Evolutionary conservation across 1,140 invertebrate genomes (phyloP).

Genomic region (Palaemon carinicauda): DNA sequence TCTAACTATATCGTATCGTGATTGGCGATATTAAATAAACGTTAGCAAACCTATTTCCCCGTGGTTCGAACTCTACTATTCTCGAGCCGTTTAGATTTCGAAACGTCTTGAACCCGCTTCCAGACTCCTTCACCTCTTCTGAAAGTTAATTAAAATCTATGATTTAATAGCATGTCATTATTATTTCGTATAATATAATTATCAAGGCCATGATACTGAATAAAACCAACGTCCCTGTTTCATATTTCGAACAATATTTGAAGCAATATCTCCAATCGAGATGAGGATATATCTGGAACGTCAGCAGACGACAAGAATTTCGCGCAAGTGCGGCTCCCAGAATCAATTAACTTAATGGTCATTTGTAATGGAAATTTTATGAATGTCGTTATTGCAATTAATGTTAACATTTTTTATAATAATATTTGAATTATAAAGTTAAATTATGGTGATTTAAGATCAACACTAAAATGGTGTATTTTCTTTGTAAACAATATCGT

Average conservation of each 20-base stretch:
- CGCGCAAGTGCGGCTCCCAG: slow-evolving; percentile 32
- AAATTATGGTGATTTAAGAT: no score
- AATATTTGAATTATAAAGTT: neutral
- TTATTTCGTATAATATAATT: neutral
- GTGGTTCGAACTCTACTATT: no score
- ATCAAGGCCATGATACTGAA: neutral
- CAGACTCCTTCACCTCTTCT: neutral
- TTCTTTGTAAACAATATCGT: no score
- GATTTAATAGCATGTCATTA: no score
- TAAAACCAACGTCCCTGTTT: neutral
- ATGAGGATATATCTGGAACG: slow-evolving; percentile 1
- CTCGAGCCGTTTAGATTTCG: no score
- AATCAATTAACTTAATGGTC: slow-evolving; percentile 50
- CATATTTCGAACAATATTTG: neutral
- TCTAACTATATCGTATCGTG: no score
- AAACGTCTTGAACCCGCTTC: neutral
- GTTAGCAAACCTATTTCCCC: no score
- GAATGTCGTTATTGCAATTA: neutral
- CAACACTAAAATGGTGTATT: no score
- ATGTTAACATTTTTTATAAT: neutral
- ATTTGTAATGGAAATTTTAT: neutral
- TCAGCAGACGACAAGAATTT: slow-evolving; percentile 39
- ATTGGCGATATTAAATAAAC: no score
- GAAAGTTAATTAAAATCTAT: neutral
- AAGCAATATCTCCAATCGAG: neutral